Evolutionary conservation across 1,140 invertebrate species (phyloP), one percentile per base, ranked within the genome.

Genomic region (Eubasilissa regina): DNA sequence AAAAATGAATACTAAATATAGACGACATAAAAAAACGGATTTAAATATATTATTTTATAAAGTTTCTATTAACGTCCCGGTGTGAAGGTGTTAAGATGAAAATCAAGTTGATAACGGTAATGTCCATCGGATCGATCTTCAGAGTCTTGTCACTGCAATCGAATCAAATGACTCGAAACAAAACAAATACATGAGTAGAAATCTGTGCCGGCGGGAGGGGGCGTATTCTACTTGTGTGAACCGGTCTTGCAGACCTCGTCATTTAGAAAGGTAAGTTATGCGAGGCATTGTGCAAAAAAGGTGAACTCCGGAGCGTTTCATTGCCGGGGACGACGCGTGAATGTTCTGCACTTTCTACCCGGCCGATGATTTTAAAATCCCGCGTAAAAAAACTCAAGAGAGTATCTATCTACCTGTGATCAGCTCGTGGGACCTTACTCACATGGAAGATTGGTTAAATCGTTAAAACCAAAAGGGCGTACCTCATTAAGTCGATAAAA

Each of bases 201-300:
- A 70, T 70, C 66, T 70, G 66, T 70, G 66, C 66, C 66, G 25
- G 45, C 25, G 66, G 66, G 66, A 48, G 66, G 66, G 17, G 66
- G 45, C 44, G 66, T 70, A 62, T 70, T 70, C 66, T 51, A 70
- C 66, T 48, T 51, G n/a, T 51, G 17, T 15, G 66, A 48, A 70
- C 66, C 66, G 66, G 66, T 70, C 66, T 48, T 9, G 19, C 19
- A 48, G 66, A 21, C 45, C 44, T 64, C 9, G n/a, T 70, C 17
- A 62, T 51, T 51, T 70, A 70, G 66, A 70, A 70, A 70, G 66
- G 66, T 48, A 62, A 62, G 58, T 62, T 35, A 62, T 62, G 44
- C 25, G 19, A 48, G 66, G 66, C 66, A 47, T 48, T 25, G 48
- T 70, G 66, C 15, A 48, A 70, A 70, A 68, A 70, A 70, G 66